Base-by-base conservation (phyloP, 2,797 vertebrate genomes). In the Enteromius radiatus region DNA sequence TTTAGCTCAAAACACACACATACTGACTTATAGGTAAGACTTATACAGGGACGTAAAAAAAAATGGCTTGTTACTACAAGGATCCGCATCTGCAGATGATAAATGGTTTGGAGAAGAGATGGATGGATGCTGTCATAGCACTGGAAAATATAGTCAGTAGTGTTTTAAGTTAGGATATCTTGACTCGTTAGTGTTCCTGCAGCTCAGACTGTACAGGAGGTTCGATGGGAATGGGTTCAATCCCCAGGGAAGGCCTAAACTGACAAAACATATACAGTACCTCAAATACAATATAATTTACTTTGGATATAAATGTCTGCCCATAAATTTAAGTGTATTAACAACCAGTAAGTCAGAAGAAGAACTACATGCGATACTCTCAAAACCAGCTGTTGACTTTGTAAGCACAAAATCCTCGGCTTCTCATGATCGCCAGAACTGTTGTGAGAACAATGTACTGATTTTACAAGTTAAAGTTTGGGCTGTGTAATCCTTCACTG, bases 331-430 rank as follows among this genome's bases (percentile, higher is more conserved):
- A 73, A 31, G 45, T 71, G 19, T 71, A 49, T 31, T 71, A 49
- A 54, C 49, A 74, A 74, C 54, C 54, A 56, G 71, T 11, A 21
- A 54, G 19, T 54, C 6, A 74, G 12, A 36, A 15, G 11, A 52
- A 74, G 70, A 54, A 54, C 47, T 12, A 74, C 10, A 33, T 11
- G 21, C 36, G 28, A 36, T 3, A 14, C 65, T 52, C 17, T 12
- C 19, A 52, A n/a, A 73, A 75, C 33, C 33, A 75, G 12, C 33
- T 75, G 71, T 38, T 75, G 49, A 75, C 71, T 56, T 75, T 8
- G 33, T 61, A 41, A 76, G 54, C n/a, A 12, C 41, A 77, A 63
- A 77, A 63, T 47, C 41, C 56, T 45, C n/a, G 0, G 23, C 56
- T 33, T 77, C 38, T 4, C 15, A 61, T 19, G 26, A 63, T 28